Evolutionary conservation across 2,113 vertebrate genomes (phyloP).

Genomic region (Sapayoa aenigma): DNA sequence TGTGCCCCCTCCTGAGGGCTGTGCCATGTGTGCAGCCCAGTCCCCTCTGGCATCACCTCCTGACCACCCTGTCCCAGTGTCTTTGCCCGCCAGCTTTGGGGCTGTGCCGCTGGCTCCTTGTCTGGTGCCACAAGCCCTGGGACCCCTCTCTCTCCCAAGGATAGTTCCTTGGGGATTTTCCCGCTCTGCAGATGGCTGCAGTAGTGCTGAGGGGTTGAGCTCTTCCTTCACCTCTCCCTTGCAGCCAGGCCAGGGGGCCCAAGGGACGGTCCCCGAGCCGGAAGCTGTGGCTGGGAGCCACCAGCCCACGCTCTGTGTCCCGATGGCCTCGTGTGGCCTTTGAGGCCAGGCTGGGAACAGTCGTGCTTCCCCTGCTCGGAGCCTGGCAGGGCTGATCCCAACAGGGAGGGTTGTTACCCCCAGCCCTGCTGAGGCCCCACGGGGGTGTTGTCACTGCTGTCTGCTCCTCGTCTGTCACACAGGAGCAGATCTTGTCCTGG

Average conservation of each 20-base stretch:
- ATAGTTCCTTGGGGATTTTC: not conserved
- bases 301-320: not conserved
- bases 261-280: fast-evolving
- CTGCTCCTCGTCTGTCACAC: not conserved
- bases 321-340: not conserved
- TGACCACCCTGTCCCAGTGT: not conserved
- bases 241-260: not conserved
- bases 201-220: fast-evolving
- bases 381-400: fast-evolving
- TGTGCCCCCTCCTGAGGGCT: not conserved
- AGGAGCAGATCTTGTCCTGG: not conserved
- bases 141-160: not conserved
- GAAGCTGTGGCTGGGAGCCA: not conserved
- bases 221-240: not conserved
- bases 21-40: fast-evolving
- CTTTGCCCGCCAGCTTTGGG: not conserved
- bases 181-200: not conserved
- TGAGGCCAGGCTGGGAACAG: not conserved
- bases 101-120: fast-evolving
- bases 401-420: not conserved
- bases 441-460: not conserved
- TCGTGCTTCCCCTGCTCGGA: not conserved
- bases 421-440: not conserved
- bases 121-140: not conserved
- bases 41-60: not conserved